These are phyloP conservation scores for Pammene fasciana DNA, from an alignment of 2,888 invertebrate genomes.

Conservation along the genomic window DNA sequence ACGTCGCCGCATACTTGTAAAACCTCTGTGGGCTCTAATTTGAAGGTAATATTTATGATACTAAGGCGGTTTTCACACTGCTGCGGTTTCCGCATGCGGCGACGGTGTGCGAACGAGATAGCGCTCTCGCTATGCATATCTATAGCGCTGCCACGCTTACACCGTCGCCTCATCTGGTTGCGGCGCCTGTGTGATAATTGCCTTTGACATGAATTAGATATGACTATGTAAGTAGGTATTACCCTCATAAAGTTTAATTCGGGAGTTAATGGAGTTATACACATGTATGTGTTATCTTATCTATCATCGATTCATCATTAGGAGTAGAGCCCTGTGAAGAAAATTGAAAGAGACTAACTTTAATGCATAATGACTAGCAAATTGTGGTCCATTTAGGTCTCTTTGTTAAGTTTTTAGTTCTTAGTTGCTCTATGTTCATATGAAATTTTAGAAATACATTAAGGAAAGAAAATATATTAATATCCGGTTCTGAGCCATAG, in stretches of 20 bases:
- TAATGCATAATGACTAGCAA: slow-evolving; percentile 18
- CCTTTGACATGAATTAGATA: too few species aligned
- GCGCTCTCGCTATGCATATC: too few species aligned
- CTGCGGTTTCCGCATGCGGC: too few species aligned
- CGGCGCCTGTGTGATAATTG: too few species aligned
- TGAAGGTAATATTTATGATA: neutral
- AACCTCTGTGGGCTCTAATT: neutral
- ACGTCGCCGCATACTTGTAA: neutral
- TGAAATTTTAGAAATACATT: slow-evolving; percentile 3
- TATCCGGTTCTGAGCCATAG: slow-evolving; percentile 3
- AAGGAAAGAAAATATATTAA: neutral
- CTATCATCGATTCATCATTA: neutral
- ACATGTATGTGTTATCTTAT: neutral
- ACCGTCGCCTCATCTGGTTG: too few species aligned
- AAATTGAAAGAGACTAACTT: neutral
- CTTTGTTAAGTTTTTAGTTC: slow-evolving; percentile 23
- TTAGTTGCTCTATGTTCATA: slow-evolving; percentile 14
- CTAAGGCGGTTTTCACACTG: too few species aligned
- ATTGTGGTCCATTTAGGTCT: slow-evolving; percentile 3
- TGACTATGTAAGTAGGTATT: too few species aligned
- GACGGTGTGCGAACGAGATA: too few species aligned
- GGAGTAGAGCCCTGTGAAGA: neutral
- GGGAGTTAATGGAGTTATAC: too few species aligned
- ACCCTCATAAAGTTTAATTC: too few species aligned
- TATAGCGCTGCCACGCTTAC: too few species aligned